Evolutionary conservation across 2,113 vertebrate genomes (phyloP), one percentile per base, ranked within the genome.

Genomic region (Coracopsis vasa): DNA sequence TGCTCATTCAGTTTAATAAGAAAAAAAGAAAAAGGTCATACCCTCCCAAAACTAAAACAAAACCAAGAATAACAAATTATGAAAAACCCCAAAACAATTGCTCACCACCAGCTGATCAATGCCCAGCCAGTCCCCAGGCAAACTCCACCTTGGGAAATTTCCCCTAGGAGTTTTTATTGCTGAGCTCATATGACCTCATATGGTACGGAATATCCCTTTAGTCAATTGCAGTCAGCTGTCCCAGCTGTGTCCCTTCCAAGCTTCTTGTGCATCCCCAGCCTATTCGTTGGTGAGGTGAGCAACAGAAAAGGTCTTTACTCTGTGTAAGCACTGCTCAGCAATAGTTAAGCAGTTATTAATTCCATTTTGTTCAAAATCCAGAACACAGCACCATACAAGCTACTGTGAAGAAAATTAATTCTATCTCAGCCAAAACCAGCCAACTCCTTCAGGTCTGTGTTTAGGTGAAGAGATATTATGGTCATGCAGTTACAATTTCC

Each of bases 271-370:
- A 12, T 4, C 2, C 16, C 19, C 7, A 35, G 54, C 9, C 11
- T 31, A 12, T 11, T 62, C 0, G 0, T 16, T 48, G 9, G 11
- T 54, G 21, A 54, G 11, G 41, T 42, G 27, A 60, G 37, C 11
- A 58, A 21, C 42, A 50, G 31, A 44, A 65, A 67, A n/a, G 12
- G 4, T 6, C 20, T 56, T 56, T 31, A 33, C 29, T 19, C 53
- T 20, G 31, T 54, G 53, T 33, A 33, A 56, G 11, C 7, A 4
- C 5, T 42, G 31, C 11, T 33, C 25, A 70, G 19, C 29, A 48
- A 42, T 3, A 53, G 3, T 7, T 16, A 41, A 62, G 31, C 54
- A 56, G 11, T 69, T 75, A 53, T 39, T 27, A 70, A 42, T 6
- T 6, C 7, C 25, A 24, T 18, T 70, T 70, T 24, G 15, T 13